These are phyloP conservation scores for Onychomys arenicola DNA, from an alignment of 2,797 vertebrate genomes.

Conservation along the genomic window DNA sequence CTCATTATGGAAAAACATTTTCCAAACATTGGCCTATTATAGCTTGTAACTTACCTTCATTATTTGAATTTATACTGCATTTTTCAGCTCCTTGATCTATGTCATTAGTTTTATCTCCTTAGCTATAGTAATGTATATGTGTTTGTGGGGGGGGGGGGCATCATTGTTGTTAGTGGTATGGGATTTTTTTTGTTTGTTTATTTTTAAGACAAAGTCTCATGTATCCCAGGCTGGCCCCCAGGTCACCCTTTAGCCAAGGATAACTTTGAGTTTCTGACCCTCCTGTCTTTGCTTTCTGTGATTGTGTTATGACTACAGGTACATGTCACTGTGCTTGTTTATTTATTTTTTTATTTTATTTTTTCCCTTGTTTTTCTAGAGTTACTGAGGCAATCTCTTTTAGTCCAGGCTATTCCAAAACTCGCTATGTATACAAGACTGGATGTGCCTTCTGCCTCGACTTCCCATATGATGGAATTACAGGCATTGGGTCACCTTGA, in stretches of 20 bases:
- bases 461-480: background rate
- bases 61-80: constrained; percentile 53
- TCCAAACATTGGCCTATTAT: background rate
- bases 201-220: background rate
- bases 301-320: background rate
- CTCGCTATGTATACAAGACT: background rate
- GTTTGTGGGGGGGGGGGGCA: background rate
- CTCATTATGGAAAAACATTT: constrained; percentile 49
- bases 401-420: background rate
- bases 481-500: background rate
- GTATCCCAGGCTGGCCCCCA: background rate
- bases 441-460: background rate
- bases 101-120: background rate
- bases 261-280: background rate
- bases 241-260: background rate
- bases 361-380: too few species aligned
- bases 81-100: constrained; percentile 32
- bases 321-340: background rate
- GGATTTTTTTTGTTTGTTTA: background rate
- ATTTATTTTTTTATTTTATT: too few species aligned
- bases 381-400: background rate
- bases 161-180: background rate
- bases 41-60: background rate
- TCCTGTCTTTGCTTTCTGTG: background rate
- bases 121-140: background rate